Conservation (phyloP, 2,113 vertebrate genomes). For the Petrocephalus zakoni region DNA sequence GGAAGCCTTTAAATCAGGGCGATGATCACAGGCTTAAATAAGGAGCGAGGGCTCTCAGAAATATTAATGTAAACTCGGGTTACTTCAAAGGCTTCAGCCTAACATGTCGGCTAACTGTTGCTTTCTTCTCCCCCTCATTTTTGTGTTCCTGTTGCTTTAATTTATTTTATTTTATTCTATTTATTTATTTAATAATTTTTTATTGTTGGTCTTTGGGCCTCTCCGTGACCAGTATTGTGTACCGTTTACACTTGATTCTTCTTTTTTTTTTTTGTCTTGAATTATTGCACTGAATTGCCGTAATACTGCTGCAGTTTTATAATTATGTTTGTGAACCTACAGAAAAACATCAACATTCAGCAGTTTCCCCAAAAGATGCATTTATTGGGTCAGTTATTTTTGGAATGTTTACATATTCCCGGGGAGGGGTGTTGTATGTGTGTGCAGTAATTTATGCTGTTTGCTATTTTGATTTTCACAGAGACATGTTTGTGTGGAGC, state of each 20-base stretch:
- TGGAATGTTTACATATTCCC: neutral
- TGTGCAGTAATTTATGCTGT: neutral
- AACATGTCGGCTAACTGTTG: neutral
- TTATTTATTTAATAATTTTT: neutral
- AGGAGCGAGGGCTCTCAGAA: neutral
- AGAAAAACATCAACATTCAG: neutral
- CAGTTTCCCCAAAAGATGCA: neutral
- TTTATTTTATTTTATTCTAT: too few species aligned
- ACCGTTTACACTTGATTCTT: neutral
- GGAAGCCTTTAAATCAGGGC: neutral
- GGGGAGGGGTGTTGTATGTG: neutral
- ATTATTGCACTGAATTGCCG: neutral
- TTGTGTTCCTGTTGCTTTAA: neutral
- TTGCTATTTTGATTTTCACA: neutral
- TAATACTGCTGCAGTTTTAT: neutral
- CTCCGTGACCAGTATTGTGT: neutral
- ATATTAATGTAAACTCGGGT: neutral
- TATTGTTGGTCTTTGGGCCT: neutral
- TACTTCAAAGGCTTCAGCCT: neutral
- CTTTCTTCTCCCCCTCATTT: neutral
- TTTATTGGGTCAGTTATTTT: conserved; percentile 7
- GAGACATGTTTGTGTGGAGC: neutral
- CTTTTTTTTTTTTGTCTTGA: neutral
- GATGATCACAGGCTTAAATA: neutral
- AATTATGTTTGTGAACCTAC: neutral